These are phyloP conservation scores for Ostrea denselamellosa DNA, from an alignment of 1,140 invertebrate species.

Conservation along the genomic window DNA sequence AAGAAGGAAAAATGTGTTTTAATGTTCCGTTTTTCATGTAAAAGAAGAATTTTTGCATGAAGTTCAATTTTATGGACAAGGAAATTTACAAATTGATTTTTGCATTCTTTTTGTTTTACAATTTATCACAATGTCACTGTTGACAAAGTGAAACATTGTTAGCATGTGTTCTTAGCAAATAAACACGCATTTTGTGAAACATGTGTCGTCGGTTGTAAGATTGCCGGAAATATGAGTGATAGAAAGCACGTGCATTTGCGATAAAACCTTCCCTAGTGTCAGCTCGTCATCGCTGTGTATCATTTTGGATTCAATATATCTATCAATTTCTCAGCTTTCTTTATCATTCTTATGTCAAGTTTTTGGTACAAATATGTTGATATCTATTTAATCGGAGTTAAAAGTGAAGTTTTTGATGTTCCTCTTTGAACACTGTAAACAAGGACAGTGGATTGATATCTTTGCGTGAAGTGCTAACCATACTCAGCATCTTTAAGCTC, in stretches of 20 bases:
- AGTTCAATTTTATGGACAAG: constrained; percentile 24
- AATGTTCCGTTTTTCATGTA: neutral
- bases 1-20: neutral
- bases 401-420: constrained; percentile 30
- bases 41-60: neutral
- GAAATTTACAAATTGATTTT: constrained; percentile 7
- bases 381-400: constrained; percentile 36
- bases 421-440: neutral
- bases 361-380: constrained; percentile 1
- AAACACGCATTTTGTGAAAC: constrained; percentile 35
- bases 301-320: constrained; percentile 25
- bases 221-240: constrained; percentile 52
- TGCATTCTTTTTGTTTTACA: constrained; percentile 12
- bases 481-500: neutral
- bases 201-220: neutral
- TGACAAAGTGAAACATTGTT: constrained; percentile 57
- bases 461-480: neutral
- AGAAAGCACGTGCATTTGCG: constrained; percentile 50
- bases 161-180: constrained; percentile 51
- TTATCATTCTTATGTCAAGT: constrained; percentile 42
- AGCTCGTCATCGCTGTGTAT: constrained; percentile 1
- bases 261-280: constrained; percentile 41
- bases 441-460: neutral
- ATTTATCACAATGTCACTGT: constrained; percentile 50
- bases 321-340: constrained; percentile 48